phyloP scores from a whole-genome alignment of 2,113 vertebrate genomes.

The Ammodytes marinus region DNA sequence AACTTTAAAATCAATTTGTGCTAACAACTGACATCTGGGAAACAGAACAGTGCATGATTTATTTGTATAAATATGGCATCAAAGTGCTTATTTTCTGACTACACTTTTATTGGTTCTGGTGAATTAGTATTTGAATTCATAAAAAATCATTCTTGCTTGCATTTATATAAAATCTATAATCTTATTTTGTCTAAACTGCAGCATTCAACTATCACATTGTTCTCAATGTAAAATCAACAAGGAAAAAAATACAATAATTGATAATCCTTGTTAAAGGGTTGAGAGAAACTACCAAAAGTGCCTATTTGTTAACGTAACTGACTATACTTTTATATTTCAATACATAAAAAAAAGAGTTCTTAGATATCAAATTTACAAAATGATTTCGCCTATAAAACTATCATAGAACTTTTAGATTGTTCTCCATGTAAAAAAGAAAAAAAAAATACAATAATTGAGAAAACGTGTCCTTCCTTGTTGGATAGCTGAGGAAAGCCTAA shows the following conservation, averaged over 20 bases:
- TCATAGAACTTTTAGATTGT: constrained; percentile 8
- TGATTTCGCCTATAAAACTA: neutral
- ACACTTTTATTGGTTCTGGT: neutral
- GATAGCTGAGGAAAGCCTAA: constrained; percentile 19
- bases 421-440: neutral
- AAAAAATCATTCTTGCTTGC: neutral
- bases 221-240: neutral
- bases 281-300: too few species aligned
- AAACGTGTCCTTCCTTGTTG: constrained; percentile 45
- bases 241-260: neutral
- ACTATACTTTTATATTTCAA: too few species aligned
- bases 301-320: too few species aligned
- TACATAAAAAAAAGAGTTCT: too few species aligned
- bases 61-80: constrained; percentile 7
- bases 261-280: too few species aligned
- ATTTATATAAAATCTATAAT: neutral
- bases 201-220: constrained; percentile 8
- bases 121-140: constrained; percentile 11
- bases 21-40: constrained; percentile 23
- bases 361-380: neutral
- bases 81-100: neutral
- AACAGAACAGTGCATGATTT: constrained; percentile 32
- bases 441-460: constrained; percentile 33
- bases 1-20: constrained; percentile 13
- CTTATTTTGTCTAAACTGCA: neutral